Conservation (phyloP, 2,113 vertebrate species). For the Oreamnos americanus region DNA sequence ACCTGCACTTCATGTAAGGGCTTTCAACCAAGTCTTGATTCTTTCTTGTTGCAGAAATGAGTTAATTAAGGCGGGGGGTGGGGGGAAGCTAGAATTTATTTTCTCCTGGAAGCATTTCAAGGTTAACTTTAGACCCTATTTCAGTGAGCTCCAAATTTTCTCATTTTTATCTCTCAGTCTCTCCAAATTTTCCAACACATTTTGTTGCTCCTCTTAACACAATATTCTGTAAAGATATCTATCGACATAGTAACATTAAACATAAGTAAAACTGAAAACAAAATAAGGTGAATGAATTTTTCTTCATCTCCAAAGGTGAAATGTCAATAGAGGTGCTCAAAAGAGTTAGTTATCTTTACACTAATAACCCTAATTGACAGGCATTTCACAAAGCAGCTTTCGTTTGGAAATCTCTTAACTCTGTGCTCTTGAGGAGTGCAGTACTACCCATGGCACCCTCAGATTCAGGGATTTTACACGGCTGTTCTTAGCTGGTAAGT, state of each 20-base stretch:
- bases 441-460: background rate
- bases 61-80: background rate
- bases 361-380: background rate
- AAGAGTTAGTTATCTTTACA: accelerated
- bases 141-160: background rate
- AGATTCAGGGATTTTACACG: background rate
- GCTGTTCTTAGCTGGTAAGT: background rate
- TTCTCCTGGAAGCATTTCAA: background rate
- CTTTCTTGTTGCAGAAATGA: background rate
- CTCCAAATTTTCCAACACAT: background rate
- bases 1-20: accelerated
- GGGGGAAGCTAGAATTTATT: background rate
- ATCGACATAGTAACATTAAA: background rate
- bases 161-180: background rate
- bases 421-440: background rate
- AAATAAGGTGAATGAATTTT: background rate
- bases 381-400: background rate
- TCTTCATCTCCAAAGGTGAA: background rate
- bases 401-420: background rate
- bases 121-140: background rate
- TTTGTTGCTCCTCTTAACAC: background rate
- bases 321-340: background rate
- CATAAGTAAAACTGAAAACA: background rate
- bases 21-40: background rate
- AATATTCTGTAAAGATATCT: background rate